phyloP scores from a whole-genome alignment of 2,797 vertebrate species.

The Tamandua tetradactyla region DNA sequence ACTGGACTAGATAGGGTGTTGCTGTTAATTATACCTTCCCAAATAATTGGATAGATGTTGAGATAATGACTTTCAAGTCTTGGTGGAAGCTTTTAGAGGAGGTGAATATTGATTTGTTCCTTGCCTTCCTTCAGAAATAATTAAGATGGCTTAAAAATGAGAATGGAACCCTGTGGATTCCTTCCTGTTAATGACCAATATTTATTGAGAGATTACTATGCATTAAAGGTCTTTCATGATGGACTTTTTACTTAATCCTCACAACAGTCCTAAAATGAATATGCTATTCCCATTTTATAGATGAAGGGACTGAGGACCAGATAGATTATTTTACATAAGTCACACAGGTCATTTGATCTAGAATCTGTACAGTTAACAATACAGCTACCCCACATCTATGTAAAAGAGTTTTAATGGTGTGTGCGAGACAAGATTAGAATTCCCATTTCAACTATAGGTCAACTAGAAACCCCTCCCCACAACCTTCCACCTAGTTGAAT shows the following conservation, averaged over 20 bases:
- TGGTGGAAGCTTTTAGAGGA: neutral
- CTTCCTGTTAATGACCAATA: neutral
- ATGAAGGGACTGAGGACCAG: neutral
- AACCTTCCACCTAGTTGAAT: neutral
- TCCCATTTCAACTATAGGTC: neutral
- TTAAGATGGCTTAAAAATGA: neutral
- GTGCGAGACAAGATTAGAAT: neutral
- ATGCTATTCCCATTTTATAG: neutral
- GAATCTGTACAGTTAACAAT: neutral
- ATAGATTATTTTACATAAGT: neutral
- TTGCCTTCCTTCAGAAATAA: neutral
- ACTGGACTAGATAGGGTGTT: neutral
- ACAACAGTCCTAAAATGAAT: neutral
- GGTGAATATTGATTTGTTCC: neutral
- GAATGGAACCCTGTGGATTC: neutral
- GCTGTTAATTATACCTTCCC: neutral
- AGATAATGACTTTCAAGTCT: neutral
- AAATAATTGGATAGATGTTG: neutral
- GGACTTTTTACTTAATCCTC: neutral
- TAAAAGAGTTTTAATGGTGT: neutral
- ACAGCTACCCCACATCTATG: neutral
- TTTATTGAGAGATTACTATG: neutral
- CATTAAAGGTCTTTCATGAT: neutral
- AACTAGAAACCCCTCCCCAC: neutral
- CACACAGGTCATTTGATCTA: neutral